Evolutionary conservation across 2,888 invertebrate genomes (phyloP), one percentile per base, ranked within the genome.

Genomic region (Dendrolimus houi): DNA sequence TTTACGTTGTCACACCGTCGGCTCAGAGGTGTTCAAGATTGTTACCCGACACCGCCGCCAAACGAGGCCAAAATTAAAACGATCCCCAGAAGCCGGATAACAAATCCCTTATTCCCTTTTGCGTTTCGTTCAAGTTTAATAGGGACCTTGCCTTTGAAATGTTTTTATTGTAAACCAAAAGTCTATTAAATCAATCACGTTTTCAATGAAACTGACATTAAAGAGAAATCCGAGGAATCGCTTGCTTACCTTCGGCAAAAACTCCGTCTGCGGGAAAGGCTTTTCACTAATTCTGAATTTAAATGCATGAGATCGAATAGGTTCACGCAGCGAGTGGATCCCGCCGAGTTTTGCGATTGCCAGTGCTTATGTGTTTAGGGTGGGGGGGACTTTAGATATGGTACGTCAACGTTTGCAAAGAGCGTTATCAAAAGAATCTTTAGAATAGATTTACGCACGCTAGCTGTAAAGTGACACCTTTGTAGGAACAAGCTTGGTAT

Each of bases 271-370:
- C 72, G 81, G 78, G 80, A 73, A 78, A 78, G 79, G 81, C 82
- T 81, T 83, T 79, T 79, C 81, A 83, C 87, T 89, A 89, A 89
- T 89, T 88, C 86, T 83, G 84, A 87, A 89, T 89, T 89, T 89
- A 89, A 89, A 89, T 89, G 89, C 89, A 89, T 89, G 88, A 88
- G 88, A 87, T 87, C 83, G 86, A 87, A 88, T 86, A 80, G 84
- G 84, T 87, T 84, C 81, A 81, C 79, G 80, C 81, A 78, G 76
- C 56, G 77, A 77, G 79, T 72, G 82, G 76, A 82, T 83, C 79
- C 72, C 73, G 67, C 71, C 66, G 77, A 80, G 77, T 75, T 83
- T 79, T 76, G 79, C 83, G 79, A 83, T 85, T 86, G 81, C 81
- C 77, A 72, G 72, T 81, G 79, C 84, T 87, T 86, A 85, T 83